Base-by-base conservation (phyloP, 1,140 invertebrate genomes). In the Adoxophyes honmai region DNA sequence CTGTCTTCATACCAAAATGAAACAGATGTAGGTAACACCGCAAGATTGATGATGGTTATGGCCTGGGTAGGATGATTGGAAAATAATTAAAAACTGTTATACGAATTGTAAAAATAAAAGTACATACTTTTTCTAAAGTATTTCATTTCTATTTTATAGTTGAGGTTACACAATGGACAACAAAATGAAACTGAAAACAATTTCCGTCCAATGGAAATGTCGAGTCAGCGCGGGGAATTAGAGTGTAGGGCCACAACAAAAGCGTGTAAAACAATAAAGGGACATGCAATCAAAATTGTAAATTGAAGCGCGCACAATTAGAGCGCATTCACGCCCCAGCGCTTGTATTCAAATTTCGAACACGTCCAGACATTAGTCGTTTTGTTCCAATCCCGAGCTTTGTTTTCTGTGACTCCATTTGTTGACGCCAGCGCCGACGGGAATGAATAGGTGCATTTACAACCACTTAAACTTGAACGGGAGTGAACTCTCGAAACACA, bases 291-390 rank as follows among this genome's bases (percentile, higher is more conserved):
- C 66, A 70, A 72, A 77, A 75, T 69, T 71, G 58, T 68, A 78
- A 78, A 73, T 72, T 70, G 68, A 75, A 70, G 66, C 66, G 62
- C 60, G 64, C 62, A 76, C 78, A 80, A 78, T 79, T 77, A 77
- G 70, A 66, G 57, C 60, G 69, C 66, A 70, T 72, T 82, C 77
- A 81, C 80, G 74, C 78, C 77, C 77, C 70, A 66, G 59, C 75
- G 66, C 68, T 86, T 81, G 77, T 86, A 84, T 82, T 84, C 71
- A 84, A 82, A 81, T 80, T 78, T 75, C 65, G 68, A 78, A 72
- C 67, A 58, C 66, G 39, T 51, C 56, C 56, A 57, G 59, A 68
- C 59, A 66, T 64, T 64, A 62, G n/a, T 52, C 9, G 63, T 71
- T 71, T 66, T 68, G 66, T 68, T 70, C 66, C 57, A 52, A 53